Base-by-base conservation (phyloP, 2,113 vertebrate genomes). In the Pygoscelis antarcticus region DNA sequence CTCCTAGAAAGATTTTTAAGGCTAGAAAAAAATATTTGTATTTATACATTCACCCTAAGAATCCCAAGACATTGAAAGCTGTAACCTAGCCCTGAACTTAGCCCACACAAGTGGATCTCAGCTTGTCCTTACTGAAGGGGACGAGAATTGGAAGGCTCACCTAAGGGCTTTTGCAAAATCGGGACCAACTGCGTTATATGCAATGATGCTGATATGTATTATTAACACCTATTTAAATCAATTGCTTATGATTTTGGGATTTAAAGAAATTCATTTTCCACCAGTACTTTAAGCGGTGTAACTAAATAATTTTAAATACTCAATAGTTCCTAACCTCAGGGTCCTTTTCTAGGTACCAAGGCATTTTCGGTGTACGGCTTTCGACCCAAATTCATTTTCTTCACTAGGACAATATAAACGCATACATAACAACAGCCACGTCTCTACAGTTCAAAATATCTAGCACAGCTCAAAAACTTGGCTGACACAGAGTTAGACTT, bases 161-260 rank as follows among this genome's bases (percentile, higher is more conserved):
- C 32, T 21, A 74, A 66, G 20, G 22, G 9, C 13, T 86, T 68
- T n/a, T 21, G 32, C 60, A 94, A 79, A 89, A 82, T 5, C 25
- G 5, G 13, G 40, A 68, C 47, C 36, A 60, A 15, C 9, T 27
- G 10, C 25, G 3, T 21, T 61, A 18, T 0, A 47, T 4, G 25
- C 52, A 40, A 11, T 17, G 40, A 83, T 0, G 5, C 15, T 16
- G 16, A 52, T 10, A 51, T 0, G 2, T 30, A 30, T 57, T 52
- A 74, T n/a, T 60, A 68, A 78, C 32, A 81, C 9, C 1, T 1
- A 94, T 52, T 79, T 46, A 68, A 65, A 91, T 17, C 8, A 52
- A 44, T 4, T 29, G 34, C 58, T 49, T 61, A 44, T 29, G 25
- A 76, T 38, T 68, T 72, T 6, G 36, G 30, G n/a, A 69, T 51